Evolutionary conservation across 1,140 invertebrate genomes (phyloP), one percentile per base, ranked within the genome.

Genomic region (Philopotamus ludificatus): DNA sequence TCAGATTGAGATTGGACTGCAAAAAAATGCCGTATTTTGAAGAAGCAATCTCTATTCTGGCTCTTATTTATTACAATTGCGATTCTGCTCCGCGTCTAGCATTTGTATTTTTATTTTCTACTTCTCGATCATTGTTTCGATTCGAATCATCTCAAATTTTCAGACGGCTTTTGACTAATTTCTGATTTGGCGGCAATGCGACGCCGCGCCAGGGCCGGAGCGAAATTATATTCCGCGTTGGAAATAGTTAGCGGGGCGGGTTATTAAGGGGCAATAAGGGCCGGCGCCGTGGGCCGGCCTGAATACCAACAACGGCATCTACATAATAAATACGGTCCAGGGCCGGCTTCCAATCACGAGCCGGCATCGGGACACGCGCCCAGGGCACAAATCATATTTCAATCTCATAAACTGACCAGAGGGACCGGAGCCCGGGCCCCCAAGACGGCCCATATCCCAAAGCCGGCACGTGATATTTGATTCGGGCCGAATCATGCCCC

Each of bases 341-440:
- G 26, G 47, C 34, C 22, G 42, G 54, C 63, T 47, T 65, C 67
- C 63, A 66, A 66, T 66, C 67, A 66, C 67, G 67, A 64, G 60
- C 63, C 51, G 44, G 49, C 54, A 63, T 58, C 61, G 63, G 62
- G 68, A 60, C 68, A 70, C 68, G 68, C 66, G 66, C 66, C 16
- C 42, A 58, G 50, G 58, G 68, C 66, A 70, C 68, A 70, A 70
- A 70, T 70, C 68, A 70, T 70, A 65, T 70, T 70, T 70, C 68
- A 70, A 70, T 70, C 68, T 70, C 68, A 67, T 70, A 70, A 67
- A 70, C 68, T 70, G 68, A 70, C 68, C 68, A 65, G 58, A 65
- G 65, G 67, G 59, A 59, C 39, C 28, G 45, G 15, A 9, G 22
- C 39, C 59, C 53, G 16, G 44, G n/a, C 41, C 55, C 42, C 12